Percentiles rank a stretch among this genome's conserved stretches.
Conservation (phyloP, 2,888 invertebrate genomes). For the Drosophila monieri region DNA sequence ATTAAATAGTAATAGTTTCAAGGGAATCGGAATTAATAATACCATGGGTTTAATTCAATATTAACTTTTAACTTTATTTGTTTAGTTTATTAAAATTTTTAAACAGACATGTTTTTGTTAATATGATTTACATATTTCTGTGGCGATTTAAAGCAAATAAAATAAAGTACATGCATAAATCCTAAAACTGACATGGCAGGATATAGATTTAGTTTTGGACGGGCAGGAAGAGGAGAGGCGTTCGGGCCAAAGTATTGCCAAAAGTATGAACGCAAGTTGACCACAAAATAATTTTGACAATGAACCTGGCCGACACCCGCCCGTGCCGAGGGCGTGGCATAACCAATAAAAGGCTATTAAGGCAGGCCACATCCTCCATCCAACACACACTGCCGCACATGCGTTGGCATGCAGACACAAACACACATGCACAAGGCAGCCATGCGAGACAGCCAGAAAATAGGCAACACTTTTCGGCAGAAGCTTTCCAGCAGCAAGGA, state of each 20-base stretch:
- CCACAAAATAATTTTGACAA: slow-evolving; percentile 79
- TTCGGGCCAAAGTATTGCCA: slow-evolving; percentile 47
- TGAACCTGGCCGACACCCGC: slow-evolving; percentile 61
- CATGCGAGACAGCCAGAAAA: slow-evolving; percentile 49
- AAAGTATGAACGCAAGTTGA: slow-evolving; percentile 77
- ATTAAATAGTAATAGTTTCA: not conserved
- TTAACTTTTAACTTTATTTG: not conserved
- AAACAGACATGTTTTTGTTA: not conserved
- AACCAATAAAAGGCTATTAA: slow-evolving; percentile 60
- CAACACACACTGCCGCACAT: not conserved
- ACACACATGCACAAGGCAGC: slow-evolving; percentile 20
- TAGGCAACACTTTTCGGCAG: slow-evolving; percentile 74
- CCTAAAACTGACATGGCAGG: slow-evolving; percentile 6
- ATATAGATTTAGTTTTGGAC: slow-evolving; percentile 11
- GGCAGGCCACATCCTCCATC: slow-evolving; percentile 48
- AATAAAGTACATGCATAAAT: slow-evolving; percentile 22
- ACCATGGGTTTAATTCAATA: not conserved
- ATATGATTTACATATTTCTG: not conserved
- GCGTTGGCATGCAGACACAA: slow-evolving; percentile 13
- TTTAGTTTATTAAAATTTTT: slow-evolving; percentile 3
- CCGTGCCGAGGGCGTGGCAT: slow-evolving; percentile 27
- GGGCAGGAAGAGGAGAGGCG: slow-evolving; percentile 4
- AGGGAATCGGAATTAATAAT: not conserved
- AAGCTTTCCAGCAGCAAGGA: slow-evolving; percentile 46
- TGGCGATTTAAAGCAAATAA: slow-evolving; percentile 30